Base-by-base conservation (phyloP, 23 tunicate species). In the Botrylloides violaceus region DNA sequence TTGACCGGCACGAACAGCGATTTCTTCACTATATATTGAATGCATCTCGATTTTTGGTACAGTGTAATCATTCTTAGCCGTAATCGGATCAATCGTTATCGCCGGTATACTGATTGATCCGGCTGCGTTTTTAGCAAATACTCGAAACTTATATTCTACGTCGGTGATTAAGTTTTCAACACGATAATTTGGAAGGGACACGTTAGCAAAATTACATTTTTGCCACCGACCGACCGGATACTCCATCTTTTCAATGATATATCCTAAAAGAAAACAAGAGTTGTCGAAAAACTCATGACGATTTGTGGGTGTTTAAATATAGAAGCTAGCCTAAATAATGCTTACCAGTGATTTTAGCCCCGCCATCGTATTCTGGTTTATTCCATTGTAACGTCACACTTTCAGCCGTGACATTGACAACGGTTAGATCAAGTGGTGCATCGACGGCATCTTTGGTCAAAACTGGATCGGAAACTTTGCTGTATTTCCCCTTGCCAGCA, bases 31-130 rank as follows among this genome's bases (percentile, higher is more conserved):
- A 61, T 43, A 93, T 19, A 72, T 66, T 0, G 98, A 76, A 49
- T 93, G 89, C 82, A 93, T 81, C 71, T 86, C 83, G 35, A 93
- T 85, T 9, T 58, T 73, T 19, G 98, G 98, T 2, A 88, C 71
- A 4, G 56, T 19, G 34, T 72, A 22, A 25, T 81, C 82, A 58
- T 86, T 65, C 65, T 81, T 76, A 1, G 71, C 71, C 3, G 50
- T 25, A 32, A 81, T 84, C 9, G 88, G 84, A 3, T 58, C 65
- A 1, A 48, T 21, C 0, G 71, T 75, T 61, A 35, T 55, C 6
- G 76, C 83, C 2, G 94, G 84, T 2, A 61, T 20, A 38, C 84
- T 81, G 43, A 82, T 53, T 24, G 94, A 73, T 2, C 94, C 94
- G 23, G 91, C 85, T 3, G 89, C 88, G 43, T 93, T 93, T 55